phyloP scores from a whole-genome alignment of 2,888 invertebrate species.

The Conops quadrifasciatus region DNA sequence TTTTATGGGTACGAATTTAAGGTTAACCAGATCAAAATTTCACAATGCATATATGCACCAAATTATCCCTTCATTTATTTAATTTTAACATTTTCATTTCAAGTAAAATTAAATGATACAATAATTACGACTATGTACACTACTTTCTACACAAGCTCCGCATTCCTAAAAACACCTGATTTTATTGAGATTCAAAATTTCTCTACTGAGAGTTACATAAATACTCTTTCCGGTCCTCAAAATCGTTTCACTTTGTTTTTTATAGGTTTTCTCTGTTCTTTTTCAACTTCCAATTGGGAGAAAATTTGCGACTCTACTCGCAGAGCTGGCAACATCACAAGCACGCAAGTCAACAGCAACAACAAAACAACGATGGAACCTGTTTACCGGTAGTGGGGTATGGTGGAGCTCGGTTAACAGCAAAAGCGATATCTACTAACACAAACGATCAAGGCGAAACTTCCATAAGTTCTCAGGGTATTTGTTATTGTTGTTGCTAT shows the following conservation, averaged over 20 bases:
- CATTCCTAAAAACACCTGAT: too few relatives aligned
- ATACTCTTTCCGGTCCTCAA: too few relatives aligned
- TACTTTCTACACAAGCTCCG: too few relatives aligned
- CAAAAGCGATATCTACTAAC: background rate
- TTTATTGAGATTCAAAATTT: too few relatives aligned
- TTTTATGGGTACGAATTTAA: too few relatives aligned
- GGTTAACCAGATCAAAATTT: too few relatives aligned
- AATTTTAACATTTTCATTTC: too few relatives aligned
- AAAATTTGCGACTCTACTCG: background rate
- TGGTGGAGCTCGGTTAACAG: background rate
- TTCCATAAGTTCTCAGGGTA: slow-evolving; percentile 11
- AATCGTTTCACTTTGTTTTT: background rate
- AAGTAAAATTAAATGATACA: too few relatives aligned
- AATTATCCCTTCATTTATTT: too few relatives aligned
- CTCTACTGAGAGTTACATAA: too few relatives aligned
- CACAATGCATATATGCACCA: too few relatives aligned
- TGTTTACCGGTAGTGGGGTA: background rate
- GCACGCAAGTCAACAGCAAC: background rate
- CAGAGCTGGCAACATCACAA: background rate
- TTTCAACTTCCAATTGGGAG: background rate
- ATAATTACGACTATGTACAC: too few relatives aligned
- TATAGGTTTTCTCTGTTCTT: background rate
- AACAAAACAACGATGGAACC: background rate
- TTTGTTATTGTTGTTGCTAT: slow-evolving; percentile 11
- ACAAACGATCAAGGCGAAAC: background rate